A percentile compares a stretch with the other conserved stretches of the same genome.
Evolutionary conservation across 1,140 invertebrate genomes (phyloP).

Genomic region (Habropoda laboriosa): DNA sequence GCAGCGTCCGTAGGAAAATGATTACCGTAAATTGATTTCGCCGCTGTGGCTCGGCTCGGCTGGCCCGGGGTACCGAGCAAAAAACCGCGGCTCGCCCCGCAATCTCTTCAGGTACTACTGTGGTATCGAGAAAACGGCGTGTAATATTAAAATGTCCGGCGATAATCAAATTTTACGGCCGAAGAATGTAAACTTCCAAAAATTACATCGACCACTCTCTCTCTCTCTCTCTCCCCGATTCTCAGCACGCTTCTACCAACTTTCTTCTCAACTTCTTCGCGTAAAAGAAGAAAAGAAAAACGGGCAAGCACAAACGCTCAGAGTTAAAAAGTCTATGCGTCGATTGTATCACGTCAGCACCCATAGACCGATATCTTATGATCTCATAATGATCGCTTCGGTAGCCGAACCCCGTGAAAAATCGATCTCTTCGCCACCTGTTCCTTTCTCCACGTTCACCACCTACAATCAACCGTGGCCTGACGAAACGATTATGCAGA

Average conservation of each 20-base stretch:
- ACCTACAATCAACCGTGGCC: conserved; percentile 70
- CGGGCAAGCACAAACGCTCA: no score
- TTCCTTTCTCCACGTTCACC: conserved; percentile 60
- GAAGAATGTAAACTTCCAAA: conserved; percentile 32
- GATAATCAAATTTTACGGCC: conserved; percentile 46
- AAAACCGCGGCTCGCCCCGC: not conserved
- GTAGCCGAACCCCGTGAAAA: conserved; percentile 19
- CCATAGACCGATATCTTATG: not conserved
- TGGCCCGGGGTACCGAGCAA: not conserved
- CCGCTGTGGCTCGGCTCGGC: no score
- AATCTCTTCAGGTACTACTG: not conserved
- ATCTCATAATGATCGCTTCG: not conserved
- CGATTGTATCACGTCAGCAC: not conserved
- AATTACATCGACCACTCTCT: conserved; percentile 8
- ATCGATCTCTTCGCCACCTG: conserved; percentile 69
- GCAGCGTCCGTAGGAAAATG: conserved; percentile 17
- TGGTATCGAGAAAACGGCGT: conserved; percentile 24
- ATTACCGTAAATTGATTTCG: conserved; percentile 47
- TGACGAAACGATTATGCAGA: conserved; percentile 76
- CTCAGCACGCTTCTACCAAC: not conserved
- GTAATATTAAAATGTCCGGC: conserved; percentile 33
- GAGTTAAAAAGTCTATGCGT: not conserved
- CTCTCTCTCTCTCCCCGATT: not conserved
- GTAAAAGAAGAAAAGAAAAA: no score
- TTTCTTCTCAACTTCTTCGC: no score